Percentiles rank a stretch among this genome's conserved stretches.
Evolutionary conservation across 2,888 invertebrate genomes (phyloP).

Genomic region (Zygaena filipendulae): DNA sequence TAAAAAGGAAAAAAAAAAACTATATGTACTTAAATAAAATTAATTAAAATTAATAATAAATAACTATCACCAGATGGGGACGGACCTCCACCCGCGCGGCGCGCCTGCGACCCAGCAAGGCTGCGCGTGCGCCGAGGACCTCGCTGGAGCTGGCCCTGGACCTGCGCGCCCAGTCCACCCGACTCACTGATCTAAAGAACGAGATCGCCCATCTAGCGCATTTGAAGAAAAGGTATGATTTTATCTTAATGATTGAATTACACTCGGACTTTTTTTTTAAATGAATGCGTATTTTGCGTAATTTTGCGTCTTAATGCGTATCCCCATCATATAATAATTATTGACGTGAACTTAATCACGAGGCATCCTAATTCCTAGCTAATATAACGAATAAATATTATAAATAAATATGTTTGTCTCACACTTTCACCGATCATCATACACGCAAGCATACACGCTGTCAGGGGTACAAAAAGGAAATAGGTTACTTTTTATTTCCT

Average conservation of each 20-base stretch:
- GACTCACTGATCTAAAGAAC: slow-evolving; percentile 83
- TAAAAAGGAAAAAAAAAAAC: too few species aligned
- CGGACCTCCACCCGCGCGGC: slow-evolving; percentile 17
- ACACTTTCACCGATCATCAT: too few species aligned
- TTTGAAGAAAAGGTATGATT: slow-evolving; percentile 72
- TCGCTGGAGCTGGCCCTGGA: slow-evolving; percentile 93
- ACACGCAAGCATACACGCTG: too few species aligned
- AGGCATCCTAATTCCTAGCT: too few species aligned
- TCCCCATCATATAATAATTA: neutral
- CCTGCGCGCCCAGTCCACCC: slow-evolving; percentile 90
- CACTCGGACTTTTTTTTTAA: neutral
- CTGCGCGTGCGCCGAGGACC: slow-evolving; percentile 77
- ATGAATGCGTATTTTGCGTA: too few species aligned
- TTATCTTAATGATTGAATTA: neutral
- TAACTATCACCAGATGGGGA: slow-evolving; percentile 58
- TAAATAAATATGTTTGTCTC: too few species aligned
- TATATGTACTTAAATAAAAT: too few species aligned
- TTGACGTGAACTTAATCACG: too few species aligned
- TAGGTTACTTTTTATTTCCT: too few species aligned
- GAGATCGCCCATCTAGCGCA: slow-evolving; percentile 86
- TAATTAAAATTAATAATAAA: too few species aligned
- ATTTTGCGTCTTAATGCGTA: neutral
- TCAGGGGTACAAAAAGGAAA: too few species aligned
- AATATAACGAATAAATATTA: too few species aligned
- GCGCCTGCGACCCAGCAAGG: slow-evolving; percentile 13